Conservation (phyloP, 2,113 vertebrate species). For the Quiscalus mexicanus region DNA sequence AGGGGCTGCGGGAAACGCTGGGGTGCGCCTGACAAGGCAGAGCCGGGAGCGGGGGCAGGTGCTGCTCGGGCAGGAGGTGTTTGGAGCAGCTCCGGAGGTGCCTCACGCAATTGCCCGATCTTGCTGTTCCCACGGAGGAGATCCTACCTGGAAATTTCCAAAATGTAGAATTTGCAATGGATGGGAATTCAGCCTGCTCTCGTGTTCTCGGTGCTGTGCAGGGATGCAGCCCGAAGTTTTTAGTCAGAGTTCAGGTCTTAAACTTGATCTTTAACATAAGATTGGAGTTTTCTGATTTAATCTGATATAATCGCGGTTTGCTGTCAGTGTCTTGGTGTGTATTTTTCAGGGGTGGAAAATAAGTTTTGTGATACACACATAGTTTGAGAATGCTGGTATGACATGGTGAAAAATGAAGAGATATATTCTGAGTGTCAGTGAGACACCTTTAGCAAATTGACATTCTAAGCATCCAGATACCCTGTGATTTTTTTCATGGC, state of each 20-base stretch:
- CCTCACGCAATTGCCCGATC: not conserved
- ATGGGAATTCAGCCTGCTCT: not conserved
- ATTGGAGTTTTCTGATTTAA: not conserved
- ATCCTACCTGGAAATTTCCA: not conserved
- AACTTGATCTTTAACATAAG: not conserved
- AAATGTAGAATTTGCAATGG: not conserved
- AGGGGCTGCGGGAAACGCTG: not conserved
- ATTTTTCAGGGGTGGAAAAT: not conserved
- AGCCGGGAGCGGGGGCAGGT: not conserved
- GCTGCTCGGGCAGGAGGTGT: not conserved
- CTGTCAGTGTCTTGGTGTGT: not conserved
- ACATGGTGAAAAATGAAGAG: not conserved
- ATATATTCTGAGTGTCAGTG: not conserved
- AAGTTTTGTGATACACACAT: not conserved
- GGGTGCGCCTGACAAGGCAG: not conserved
- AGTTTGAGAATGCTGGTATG: not conserved
- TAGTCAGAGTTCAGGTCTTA: not conserved
- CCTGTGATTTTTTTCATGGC: not conserved
- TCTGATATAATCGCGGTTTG: not conserved
- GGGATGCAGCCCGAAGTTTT: not conserved
- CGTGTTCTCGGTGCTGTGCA: rapidly evolving
- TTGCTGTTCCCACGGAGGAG: not conserved
- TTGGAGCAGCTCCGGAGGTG: not conserved
- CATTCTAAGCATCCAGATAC: not conserved
- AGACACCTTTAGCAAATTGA: not conserved